Base-by-base conservation (phyloP, 2,888 invertebrate genomes). In the Dryobotodes eremita region DNA sequence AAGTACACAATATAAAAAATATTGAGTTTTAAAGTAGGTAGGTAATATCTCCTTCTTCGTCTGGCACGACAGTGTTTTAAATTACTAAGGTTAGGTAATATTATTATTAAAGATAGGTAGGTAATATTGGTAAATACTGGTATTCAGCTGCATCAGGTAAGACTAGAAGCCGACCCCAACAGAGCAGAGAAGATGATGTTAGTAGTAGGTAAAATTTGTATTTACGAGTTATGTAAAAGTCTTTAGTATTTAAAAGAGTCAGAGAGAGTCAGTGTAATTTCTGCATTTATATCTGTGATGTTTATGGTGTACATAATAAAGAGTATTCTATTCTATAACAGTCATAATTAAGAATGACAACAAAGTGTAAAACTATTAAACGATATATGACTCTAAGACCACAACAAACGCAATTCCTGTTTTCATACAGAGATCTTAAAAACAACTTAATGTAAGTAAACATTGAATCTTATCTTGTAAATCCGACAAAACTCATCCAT, bases 381-480 rank as follows among this genome's bases (percentile, higher is more conserved):
- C n/a, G 6, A 23, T 11, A 36, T 3, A 66, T 31, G 11, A 31
- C 11, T 46, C 1, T n/a, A 31, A 31, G 11, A 42, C 0, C 26
- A 57, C 31, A 77, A 26, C 46, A 71, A 36, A 71, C 26, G 17
- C 8, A 61, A 26, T 55, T 55, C 23, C 17, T n/a, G 23, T 55
- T 20, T 20, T 13, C 46, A 10, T 8, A 3, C 26, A 62, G 17
- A 23, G 42, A n/a, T 65, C 50, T 65, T 23, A 23, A 59, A 31
- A 74, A 55, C 26, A 23, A 68, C 61, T 68, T 48, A 23, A 75
- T 61, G 17, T 3, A 48, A 80, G 55, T 15, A 62, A 68, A 80
- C 23, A 26, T 80, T 66, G 46, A 59, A 55, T 68, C 61, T 68
- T 68, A 75, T 68, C 80, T 55, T 15, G 36, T 20, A 53, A 68